These are phyloP conservation scores for Pseudomyrmex cubaensis DNA, from an alignment of 1,140 invertebrate genomes.

Conservation along the genomic window DNA sequence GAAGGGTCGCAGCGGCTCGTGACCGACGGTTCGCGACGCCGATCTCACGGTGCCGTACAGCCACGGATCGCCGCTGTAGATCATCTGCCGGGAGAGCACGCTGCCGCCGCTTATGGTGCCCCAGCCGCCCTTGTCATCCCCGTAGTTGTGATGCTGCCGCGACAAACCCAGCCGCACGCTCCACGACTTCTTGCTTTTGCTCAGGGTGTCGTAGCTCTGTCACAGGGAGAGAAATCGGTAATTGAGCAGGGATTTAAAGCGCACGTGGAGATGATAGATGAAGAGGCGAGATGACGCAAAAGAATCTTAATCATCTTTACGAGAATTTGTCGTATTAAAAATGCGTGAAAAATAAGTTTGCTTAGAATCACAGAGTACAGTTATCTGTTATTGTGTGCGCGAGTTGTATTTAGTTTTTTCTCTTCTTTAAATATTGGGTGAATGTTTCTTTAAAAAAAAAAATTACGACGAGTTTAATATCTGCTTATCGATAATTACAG, in stretches of 20 bases:
- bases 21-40: constrained; percentile 79
- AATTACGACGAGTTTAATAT: constrained; percentile 14
- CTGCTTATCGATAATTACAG: constrained; percentile 44
- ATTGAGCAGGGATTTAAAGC: not conserved
- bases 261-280: constrained; percentile 5
- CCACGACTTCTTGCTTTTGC: constrained; percentile 84
- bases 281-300: not conserved
- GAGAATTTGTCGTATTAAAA: constrained; percentile 1
- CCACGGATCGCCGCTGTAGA: constrained; percentile 91
- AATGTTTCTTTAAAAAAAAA: no score
- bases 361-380: not conserved
- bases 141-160: constrained; percentile 76
- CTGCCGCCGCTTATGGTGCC: constrained; percentile 85
- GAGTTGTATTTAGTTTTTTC: constrained; percentile 7
- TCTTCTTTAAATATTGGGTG: not conserved
- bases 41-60: constrained; percentile 91
- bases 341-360: not conserved
- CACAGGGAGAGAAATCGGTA: constrained; percentile 51
- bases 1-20: constrained; percentile 70
- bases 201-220: constrained; percentile 82
- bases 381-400: constrained; percentile 7
- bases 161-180: constrained; percentile 83
- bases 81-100: constrained; percentile 91
- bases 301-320: constrained; percentile 11
- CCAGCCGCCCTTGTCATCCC: constrained; percentile 85